Percentiles rank a stretch among this genome's conserved stretches.
These are phyloP conservation scores for Neosalanx taihuensis DNA, from an alignment of 2,797 vertebrate species.

Conservation along the genomic window DNA sequence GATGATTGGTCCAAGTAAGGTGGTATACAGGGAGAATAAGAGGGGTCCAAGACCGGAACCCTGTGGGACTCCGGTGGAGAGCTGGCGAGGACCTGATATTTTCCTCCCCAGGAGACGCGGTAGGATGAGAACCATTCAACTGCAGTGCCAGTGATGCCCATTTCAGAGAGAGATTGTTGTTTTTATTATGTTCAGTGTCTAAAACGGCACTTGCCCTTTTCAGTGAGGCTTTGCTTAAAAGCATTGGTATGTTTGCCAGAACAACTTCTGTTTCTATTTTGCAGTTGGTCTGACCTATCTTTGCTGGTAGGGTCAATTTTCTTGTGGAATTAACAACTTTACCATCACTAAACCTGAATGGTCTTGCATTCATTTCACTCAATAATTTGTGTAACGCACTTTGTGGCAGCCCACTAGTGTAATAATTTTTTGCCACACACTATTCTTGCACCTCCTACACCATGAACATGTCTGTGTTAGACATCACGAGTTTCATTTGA, in stretches of 20 bases:
- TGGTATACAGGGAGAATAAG: no score
- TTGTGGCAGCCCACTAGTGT: conserved; percentile 1
- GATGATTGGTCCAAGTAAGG: no score
- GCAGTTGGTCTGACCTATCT: conserved; percentile 25
- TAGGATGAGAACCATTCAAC: no score
- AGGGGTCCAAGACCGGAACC: no score
- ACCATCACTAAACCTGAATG: conserved; percentile 32
- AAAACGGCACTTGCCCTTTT: conserved; percentile 28
- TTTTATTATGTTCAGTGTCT: conserved; percentile 33
- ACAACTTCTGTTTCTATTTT: conserved; percentile 32
- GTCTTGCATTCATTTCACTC: conserved; percentile 5
- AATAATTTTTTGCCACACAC: conserved; percentile 30
- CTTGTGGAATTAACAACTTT: conserved; percentile 8
- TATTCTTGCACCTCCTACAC: conserved; percentile 30
- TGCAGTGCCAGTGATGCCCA: no score
- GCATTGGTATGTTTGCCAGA: conserved; percentile 13
- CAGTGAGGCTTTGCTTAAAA: conserved; percentile 38
- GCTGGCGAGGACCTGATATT: no score
- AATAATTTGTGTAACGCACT: conserved; percentile 9
- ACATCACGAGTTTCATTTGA: conserved; percentile 12
- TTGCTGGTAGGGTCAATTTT: conserved; percentile 22
- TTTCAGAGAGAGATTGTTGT: no score
- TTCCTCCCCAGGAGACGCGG: no score
- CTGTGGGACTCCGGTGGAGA: no score
- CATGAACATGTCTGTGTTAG: conserved; percentile 29